Percentiles rank a stretch among this genome's conserved stretches.
Evolutionary conservation across 2,113 vertebrate genomes (phyloP).

Genomic region (Regulus satrapa): DNA sequence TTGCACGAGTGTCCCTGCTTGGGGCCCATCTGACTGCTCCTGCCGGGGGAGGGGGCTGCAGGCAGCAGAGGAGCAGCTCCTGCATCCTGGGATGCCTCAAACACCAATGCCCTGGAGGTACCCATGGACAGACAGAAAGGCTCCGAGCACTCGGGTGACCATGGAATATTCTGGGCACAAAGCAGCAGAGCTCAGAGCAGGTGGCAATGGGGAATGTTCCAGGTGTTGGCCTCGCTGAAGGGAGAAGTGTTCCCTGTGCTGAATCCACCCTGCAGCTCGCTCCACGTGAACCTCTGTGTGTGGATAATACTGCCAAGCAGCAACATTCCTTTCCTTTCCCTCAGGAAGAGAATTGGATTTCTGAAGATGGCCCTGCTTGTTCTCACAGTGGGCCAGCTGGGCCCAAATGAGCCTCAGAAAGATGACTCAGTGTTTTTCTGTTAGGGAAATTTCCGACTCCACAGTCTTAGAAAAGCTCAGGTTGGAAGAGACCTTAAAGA

Average conservation of each 20-base stretch:
- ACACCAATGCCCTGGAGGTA: background rate
- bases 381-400: background rate
- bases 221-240: accelerated
- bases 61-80: background rate
- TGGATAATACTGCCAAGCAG: background rate
- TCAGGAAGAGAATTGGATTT: background rate
- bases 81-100: background rate
- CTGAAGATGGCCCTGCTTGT: background rate
- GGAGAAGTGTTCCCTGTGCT: background rate
- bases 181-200: background rate
- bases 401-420: background rate
- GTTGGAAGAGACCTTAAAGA: background rate
- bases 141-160: background rate
- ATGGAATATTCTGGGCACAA: background rate
- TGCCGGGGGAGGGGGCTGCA: background rate
- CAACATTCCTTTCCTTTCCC: background rate
- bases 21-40: background rate
- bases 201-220: background rate
- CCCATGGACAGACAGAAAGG: background rate
- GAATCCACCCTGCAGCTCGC: background rate
- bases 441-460: background rate
- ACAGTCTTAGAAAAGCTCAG: background rate
- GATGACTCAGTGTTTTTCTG: background rate
- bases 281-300: background rate
- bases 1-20: background rate